Base-by-base conservation (phyloP, 2,113 vertebrate species). In the Alexandromys fortis region DNA sequence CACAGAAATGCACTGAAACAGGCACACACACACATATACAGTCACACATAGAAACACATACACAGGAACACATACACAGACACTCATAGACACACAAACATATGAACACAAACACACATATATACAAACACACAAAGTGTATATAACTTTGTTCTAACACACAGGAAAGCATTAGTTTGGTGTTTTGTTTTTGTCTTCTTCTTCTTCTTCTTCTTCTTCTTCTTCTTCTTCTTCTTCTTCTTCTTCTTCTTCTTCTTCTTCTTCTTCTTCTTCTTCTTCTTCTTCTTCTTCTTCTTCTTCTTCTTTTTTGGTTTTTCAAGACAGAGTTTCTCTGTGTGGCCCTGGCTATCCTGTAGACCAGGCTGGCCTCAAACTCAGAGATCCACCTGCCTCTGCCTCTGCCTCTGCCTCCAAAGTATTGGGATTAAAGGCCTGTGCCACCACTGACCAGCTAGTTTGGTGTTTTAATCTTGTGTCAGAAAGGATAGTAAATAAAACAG, bases 121-220 rank as follows among this genome's bases (percentile, higher is more conserved):
- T 24, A 47, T 42, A 47, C 1, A 35, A 1, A 67, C 30, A 65
- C 28, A 79, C 30, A 0, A 47, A 9, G 17, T 86, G 0, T 12
- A 24, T 33, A 8, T 49, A 81, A 72, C 47, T 77, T 76, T 30
- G 55, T 19, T 47, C 79, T 93, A 38, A 87, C 3, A 14, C 4
- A 76, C 45, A 61, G 38, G 79, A 87, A 78, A 78, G 87, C 17
- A 45, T 3, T 81, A 24, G 8, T 21, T 79, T 11, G 28, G 7
- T 79, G 30, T 52, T 52, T 79, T 79, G 5, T 5, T 70, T 70
- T 70, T 35, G 67, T 12, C 33, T 30, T 30, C 0, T 33, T 68
- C 1, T 0, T 13, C 30, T 67, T 67, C 26, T 28, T 28, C 0
- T 3, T 65, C 28, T 65, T 67, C 4, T 0, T 12, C 30, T 67